These are phyloP conservation scores for Alectoris magna DNA, from an alignment of 2,797 vertebrate genomes.

Conservation along the genomic window DNA sequence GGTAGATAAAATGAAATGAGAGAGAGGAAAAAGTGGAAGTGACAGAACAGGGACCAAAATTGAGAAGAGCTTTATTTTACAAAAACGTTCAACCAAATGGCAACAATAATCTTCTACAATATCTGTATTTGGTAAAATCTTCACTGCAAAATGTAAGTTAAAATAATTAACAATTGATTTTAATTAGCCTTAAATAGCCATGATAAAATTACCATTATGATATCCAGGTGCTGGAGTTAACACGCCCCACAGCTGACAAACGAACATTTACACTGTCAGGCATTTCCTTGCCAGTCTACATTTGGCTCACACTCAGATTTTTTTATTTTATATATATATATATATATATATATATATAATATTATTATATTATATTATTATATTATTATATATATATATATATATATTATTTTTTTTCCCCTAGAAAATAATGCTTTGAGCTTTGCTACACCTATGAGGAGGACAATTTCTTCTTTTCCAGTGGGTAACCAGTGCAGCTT, in stretches of 20 bases:
- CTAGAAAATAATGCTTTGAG: not conserved
- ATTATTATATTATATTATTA: too few species aligned
- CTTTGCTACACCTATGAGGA: not conserved
- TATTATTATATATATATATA: too few species aligned
- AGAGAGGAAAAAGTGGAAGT: not conserved
- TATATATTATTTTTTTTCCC: not conserved
- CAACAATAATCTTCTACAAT: not conserved
- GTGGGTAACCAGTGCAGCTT: not conserved
- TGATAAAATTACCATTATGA: constrained; percentile 13
- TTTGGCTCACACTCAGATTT: not conserved
- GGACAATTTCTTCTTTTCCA: not conserved
- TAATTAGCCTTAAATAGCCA: constrained; percentile 21
- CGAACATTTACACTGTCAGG: not conserved
- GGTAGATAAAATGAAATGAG: not conserved
- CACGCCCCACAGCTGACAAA: not conserved
- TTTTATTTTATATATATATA: too few species aligned
- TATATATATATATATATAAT: too few species aligned
- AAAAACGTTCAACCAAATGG: not conserved
- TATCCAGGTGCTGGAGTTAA: constrained; percentile 26
- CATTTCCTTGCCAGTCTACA: not conserved
- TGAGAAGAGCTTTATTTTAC: not conserved
- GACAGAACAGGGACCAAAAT: not conserved
- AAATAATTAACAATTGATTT: constrained; percentile 27
- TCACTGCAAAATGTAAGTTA: not conserved
- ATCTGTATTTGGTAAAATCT: not conserved